These are phyloP conservation scores for Syrista parreyssii DNA, from an alignment of 2,888 invertebrate species.

Conservation along the genomic window DNA sequence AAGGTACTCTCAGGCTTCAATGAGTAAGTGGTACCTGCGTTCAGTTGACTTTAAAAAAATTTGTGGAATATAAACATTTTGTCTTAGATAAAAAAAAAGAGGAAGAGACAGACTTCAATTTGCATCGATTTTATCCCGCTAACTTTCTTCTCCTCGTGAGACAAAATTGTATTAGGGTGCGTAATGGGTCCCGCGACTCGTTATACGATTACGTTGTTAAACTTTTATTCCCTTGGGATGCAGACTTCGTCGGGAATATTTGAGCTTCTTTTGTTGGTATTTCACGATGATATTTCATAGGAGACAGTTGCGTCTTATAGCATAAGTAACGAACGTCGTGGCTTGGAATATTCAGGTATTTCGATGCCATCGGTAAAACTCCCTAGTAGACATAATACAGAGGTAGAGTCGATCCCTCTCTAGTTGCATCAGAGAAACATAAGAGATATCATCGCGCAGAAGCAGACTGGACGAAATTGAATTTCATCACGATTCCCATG, in stretches of 20 bases:
- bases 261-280: not conserved
- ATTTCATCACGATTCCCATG: not conserved
- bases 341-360: not conserved
- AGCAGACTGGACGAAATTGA: not conserved
- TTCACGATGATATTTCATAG: not conserved
- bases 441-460: not conserved
- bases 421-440: not conserved
- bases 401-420: not conserved
- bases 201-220: slow-evolving; percentile 53
- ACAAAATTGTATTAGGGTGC: not conserved
- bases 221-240: slow-evolving; percentile 45
- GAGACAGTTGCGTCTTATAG: not conserved
- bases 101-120: no score
- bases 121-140: no score
- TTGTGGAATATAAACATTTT: not conserved
- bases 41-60: no score
- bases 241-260: slow-evolving; percentile 10
- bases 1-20: not conserved
- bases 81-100: not conserved
- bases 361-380: not conserved
- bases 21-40: no score
- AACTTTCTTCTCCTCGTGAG: not conserved
- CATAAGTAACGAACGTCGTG: not conserved
- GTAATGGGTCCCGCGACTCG: slow-evolving; percentile 34
- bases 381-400: not conserved